A percentile compares a stretch with the other conserved stretches of the same genome.
Evolutionary conservation across 2,888 invertebrate genomes (phyloP).

Genomic region (Alcis repandata): DNA sequence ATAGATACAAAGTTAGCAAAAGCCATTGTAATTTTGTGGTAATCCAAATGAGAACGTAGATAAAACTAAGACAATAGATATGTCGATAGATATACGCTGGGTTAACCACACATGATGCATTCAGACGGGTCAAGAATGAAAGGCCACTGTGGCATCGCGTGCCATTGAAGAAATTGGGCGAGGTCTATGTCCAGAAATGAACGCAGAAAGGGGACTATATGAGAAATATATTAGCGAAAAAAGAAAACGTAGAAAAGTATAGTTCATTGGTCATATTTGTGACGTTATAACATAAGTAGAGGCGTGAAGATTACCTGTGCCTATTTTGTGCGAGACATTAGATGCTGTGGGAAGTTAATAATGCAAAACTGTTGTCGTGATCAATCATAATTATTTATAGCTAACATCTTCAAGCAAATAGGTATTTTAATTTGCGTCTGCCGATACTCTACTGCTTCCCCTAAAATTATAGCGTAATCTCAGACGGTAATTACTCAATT

Average conservation of each 20-base stretch:
- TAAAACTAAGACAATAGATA: background rate
- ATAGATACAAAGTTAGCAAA: constrained; percentile 37
- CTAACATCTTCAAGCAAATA: background rate
- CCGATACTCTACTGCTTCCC: constrained; percentile 68
- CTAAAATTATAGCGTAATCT: constrained; percentile 75
- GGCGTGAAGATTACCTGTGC: background rate
- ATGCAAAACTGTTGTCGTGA: background rate
- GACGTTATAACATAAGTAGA: background rate
- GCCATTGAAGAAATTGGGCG: background rate
- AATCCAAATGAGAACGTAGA: constrained; percentile 20
- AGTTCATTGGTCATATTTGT: background rate
- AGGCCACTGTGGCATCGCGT: background rate
- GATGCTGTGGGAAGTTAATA: background rate
- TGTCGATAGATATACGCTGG: background rate
- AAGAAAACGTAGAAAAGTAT: background rate
- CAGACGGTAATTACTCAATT: constrained; percentile 81
- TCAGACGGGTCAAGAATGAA: background rate
- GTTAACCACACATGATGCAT: background rate
- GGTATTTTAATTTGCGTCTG: background rate
- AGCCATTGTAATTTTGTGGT: constrained; percentile 30
- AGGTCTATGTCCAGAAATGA: background rate
- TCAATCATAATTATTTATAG: background rate
- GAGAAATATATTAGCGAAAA: background rate
- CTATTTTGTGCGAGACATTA: background rate
- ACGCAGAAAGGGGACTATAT: background rate